These are phyloP conservation scores for Tipula unca DNA, from an alignment of 2,888 invertebrate genomes.

Conservation along the genomic window DNA sequence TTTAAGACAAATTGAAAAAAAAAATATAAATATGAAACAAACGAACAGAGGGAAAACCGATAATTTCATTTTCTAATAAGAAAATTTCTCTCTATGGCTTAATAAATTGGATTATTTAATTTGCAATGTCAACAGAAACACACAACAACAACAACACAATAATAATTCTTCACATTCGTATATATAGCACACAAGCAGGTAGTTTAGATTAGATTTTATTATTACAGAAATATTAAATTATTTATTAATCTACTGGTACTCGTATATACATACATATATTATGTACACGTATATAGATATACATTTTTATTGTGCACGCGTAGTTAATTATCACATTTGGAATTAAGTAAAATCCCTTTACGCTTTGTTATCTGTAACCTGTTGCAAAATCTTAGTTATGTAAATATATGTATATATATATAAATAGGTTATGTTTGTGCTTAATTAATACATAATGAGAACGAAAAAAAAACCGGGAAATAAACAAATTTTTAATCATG, in stretches of 20 bases:
- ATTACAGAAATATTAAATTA: background rate
- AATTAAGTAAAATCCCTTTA: background rate
- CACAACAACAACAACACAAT: background rate
- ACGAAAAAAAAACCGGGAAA: background rate
- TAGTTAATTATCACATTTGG: background rate
- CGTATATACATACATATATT: background rate
- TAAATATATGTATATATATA: background rate
- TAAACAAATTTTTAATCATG: background rate
- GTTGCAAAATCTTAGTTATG: background rate
- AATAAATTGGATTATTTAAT: background rate
- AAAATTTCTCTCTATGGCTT: slow-evolving; percentile 8
- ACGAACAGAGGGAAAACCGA: background rate
- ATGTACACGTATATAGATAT: background rate
- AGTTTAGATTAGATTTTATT: background rate
- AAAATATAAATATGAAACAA: background rate
- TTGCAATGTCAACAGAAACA: background rate
- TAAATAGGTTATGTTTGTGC: background rate
- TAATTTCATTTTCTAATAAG: background rate
- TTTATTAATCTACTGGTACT: background rate
- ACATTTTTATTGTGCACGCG: background rate
- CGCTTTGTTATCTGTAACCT: background rate
- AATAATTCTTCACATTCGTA: background rate
- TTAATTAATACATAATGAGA: background rate
- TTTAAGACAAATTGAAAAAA: slow-evolving; percentile 1
- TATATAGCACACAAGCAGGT: background rate